Base-by-base conservation (phyloP, 2,113 vertebrate genomes). In the Leiothrix lutea region DNA sequence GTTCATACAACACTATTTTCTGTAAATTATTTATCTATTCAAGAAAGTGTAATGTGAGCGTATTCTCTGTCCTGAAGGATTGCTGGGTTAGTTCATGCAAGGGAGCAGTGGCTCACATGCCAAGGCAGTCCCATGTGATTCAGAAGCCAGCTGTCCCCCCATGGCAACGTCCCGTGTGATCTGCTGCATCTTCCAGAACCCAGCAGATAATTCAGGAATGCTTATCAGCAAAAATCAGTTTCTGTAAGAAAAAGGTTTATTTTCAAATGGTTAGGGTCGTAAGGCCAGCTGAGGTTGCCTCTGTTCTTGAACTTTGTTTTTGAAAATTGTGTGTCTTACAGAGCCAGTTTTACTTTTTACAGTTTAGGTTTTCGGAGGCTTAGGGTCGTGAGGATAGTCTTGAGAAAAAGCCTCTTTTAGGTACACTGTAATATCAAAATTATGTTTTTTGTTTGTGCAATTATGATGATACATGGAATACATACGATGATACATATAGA, bases 121-220 rank as follows among this genome's bases (percentile, higher is more conserved):
- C 23, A 31, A 28, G 53, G 28, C 18, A 16, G n/a, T 36, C 69
- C 56, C 28, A 14, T 3, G 5, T 2, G 2, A 5, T 21, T 12
- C 23, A 29, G 77, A n/a, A 38, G 24, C 10, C 54, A 28, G 12
- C 6, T 7, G 5, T 11, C 6, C 16, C 20, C 26, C 11, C 1
- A 0, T 4, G 17, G 42, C 40, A 7, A 1, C 0, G 4, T 50
- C 44, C 28, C 19, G 1, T 14, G 1, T 19, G 3, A 16, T 31
- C 56, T 9, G 8, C 21, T n/a, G 14, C 22, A 51, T 33, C n/a
- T 53, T 57, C 31, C 66, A 38, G 48, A 44, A 24, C n/a, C 40
- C 61, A 71, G 44, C 35, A 50, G 51, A 8, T 56, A 13, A 38
- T 23, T 51, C 44, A 64, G n/a, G 10, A 75, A 8, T 13, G 18